A percentile compares a stretch with the other conserved stretches of the same genome.
Conservation (phyloP, 1,140 invertebrate genomes). For the Diachasma alloeum region DNA sequence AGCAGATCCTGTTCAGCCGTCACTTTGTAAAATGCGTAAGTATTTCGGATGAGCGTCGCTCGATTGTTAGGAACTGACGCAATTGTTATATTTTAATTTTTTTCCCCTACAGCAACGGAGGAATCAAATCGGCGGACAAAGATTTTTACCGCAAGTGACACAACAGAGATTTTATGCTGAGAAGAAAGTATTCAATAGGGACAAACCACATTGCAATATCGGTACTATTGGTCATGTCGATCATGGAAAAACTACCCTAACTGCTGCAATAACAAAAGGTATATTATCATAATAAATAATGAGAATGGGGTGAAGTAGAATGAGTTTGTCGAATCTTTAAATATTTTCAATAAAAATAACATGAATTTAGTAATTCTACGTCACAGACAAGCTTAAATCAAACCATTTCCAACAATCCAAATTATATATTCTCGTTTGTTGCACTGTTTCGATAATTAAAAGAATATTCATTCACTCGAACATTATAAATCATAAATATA, state of each 20-base stretch:
- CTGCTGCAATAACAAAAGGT: slow-evolving; percentile 96
- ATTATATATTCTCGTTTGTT: too few relatives aligned
- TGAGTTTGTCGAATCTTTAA: neutral
- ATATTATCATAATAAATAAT: slow-evolving; percentile 12
- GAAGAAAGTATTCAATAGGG: slow-evolving; percentile 78
- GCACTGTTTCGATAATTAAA: too few relatives aligned
- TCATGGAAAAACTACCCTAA: slow-evolving; percentile 99
- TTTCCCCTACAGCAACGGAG: slow-evolving; percentile 41
- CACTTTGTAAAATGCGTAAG: slow-evolving; percentile 55
- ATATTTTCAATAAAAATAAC: neutral
- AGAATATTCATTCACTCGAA: too few relatives aligned
- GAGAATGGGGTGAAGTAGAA: too few relatives aligned
- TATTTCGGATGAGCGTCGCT: neutral
- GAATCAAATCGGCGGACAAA: slow-evolving; percentile 31
- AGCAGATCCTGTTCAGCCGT: slow-evolving; percentile 40
- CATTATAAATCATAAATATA: too few relatives aligned
- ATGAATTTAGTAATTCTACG: neutral
- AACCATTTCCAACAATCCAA: too few relatives aligned
- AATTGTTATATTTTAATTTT: neutral
- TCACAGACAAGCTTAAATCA: too few relatives aligned
- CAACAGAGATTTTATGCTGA: slow-evolving; percentile 69
- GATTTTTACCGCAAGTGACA: slow-evolving; percentile 48
- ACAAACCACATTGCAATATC: slow-evolving; percentile 97
- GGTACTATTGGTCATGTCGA: slow-evolving; percentile 99
- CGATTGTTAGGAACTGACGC: neutral